A percentile compares a stretch with the other conserved stretches of the same genome.
phyloP scores from a whole-genome alignment of 2,797 vertebrate genomes.

The Phrynocephalus forsythii region DNA sequence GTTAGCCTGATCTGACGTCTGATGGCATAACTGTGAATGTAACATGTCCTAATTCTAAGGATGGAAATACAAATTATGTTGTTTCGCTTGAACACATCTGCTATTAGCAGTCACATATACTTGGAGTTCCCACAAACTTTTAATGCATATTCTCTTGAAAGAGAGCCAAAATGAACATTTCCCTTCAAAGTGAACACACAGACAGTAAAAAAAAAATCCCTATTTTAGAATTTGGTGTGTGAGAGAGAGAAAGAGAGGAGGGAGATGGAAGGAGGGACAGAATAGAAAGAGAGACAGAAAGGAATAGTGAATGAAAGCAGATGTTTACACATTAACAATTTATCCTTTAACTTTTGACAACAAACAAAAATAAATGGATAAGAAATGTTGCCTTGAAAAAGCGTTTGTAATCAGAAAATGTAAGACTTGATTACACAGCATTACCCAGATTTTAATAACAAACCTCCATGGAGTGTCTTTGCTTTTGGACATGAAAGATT shows the following conservation, averaged over 20 bases:
- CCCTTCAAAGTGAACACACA: background rate
- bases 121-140: background rate
- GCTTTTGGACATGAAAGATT: constrained; percentile 29
- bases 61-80: background rate
- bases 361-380: constrained; percentile 10
- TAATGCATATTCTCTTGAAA: background rate
- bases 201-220: background rate
- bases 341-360: background rate
- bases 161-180: background rate
- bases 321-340: background rate
- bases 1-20: background rate
- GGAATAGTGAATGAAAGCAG: background rate
- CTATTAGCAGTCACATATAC: background rate
- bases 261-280: background rate
- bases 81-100: background rate
- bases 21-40: background rate
- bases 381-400: background rate
- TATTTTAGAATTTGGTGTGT: background rate
- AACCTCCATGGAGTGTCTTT: background rate
- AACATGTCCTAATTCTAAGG: background rate
- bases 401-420: constrained; percentile 13
- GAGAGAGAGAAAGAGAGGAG: background rate
- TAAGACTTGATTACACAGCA: constrained; percentile 10
- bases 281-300: background rate
- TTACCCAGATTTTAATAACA: background rate